Evolutionary conservation across 2,888 invertebrate genomes (phyloP).

Genomic region (Cryptocephalus moraei): DNA sequence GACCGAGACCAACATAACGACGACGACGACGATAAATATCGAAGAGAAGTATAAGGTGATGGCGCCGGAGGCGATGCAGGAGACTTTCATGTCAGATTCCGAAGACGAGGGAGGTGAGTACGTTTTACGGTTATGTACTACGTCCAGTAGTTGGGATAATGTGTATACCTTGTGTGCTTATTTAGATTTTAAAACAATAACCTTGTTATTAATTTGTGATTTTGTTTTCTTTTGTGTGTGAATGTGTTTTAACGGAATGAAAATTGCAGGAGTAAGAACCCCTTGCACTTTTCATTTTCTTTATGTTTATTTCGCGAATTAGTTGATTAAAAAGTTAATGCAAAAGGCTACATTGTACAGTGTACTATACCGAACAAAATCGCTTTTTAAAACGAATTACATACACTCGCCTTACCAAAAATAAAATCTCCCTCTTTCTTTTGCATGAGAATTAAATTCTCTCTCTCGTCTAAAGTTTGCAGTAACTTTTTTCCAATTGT

Average conservation of each 20-base stretch:
- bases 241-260: background rate
- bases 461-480: too few species aligned
- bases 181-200: constrained; percentile 1
- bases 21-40: constrained; percentile 45
- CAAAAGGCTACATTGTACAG: too few species aligned
- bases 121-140: background rate
- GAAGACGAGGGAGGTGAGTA: constrained; percentile 93
- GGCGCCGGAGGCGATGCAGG: constrained; percentile 97
- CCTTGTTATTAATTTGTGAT: constrained; percentile 1
- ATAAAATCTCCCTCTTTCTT: too few species aligned
- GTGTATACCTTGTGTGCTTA: background rate
- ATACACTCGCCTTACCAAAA: too few species aligned
- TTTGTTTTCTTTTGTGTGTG: constrained; percentile 1
- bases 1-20: constrained; percentile 59
- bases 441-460: too few species aligned
- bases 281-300: background rate
- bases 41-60: constrained; percentile 97
- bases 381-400: too few species aligned
- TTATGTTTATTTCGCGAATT: background rate
- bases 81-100: constrained; percentile 96
- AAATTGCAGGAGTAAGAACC: too few species aligned
- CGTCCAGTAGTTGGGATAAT: background rate
- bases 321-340: background rate
- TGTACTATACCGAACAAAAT: too few species aligned
- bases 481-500: constrained; percentile 3